A percentile compares a stretch with the other conserved stretches of the same genome.
Conservation (phyloP, 2,888 invertebrate species). For the Philaethria dido region DNA sequence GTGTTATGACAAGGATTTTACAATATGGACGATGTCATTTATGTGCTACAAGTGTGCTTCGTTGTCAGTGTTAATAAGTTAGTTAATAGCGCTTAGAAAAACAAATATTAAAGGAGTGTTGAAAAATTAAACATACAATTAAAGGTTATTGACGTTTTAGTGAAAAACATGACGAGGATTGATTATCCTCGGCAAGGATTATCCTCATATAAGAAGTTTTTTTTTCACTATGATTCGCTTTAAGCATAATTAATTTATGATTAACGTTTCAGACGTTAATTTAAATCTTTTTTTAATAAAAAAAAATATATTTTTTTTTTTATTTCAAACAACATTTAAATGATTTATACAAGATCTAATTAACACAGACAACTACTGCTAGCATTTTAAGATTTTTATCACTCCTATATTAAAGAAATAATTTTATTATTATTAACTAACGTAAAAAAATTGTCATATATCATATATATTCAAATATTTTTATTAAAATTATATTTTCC, state of each 20-base stretch:
- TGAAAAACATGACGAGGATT: not conserved
- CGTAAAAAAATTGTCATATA: not conserved
- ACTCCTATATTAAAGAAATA: too few relatives aligned
- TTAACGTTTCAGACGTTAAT: too few relatives aligned
- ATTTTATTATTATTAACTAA: too few relatives aligned
- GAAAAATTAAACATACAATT: not conserved
- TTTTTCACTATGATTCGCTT: not conserved
- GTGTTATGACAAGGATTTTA: constrained; percentile 28
- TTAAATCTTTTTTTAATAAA: not conserved
- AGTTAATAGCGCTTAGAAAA: not conserved
- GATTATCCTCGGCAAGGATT: too few relatives aligned
- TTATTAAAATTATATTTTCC: constrained; percentile 31
- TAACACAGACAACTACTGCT: not conserved
- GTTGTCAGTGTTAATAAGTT: not conserved
- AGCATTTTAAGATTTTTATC: not conserved
- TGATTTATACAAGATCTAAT: too few relatives aligned
- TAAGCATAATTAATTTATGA: not conserved
- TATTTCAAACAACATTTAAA: not conserved
- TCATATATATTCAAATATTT: not conserved
- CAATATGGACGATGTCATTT: constrained; percentile 9
- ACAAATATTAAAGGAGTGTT: not conserved
- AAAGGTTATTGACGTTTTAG: not conserved
- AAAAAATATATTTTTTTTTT: not conserved
- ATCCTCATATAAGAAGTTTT: not conserved
- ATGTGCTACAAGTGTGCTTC: constrained; percentile 15